phyloP scores from a whole-genome alignment of 2,113 vertebrate genomes.

The Carettochelys insculpta region DNA sequence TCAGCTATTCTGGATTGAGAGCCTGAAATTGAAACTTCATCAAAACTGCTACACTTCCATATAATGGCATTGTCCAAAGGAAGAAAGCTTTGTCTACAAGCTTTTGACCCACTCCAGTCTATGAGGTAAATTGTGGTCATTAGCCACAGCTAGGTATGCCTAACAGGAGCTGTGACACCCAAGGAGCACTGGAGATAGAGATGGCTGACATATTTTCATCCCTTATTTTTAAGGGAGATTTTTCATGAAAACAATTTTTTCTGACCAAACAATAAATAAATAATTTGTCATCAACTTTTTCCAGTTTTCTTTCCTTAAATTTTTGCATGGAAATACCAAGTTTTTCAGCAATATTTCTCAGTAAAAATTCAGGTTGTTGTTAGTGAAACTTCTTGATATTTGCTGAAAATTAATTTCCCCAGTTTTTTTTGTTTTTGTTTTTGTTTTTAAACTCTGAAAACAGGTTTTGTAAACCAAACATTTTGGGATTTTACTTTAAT shows the following conservation, averaged over 20 bases:
- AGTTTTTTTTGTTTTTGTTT: no score
- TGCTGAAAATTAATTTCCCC: no score
- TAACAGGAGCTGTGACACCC: neutral
- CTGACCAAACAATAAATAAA: neutral
- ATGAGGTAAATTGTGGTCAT: neutral
- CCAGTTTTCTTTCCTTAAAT: neutral
- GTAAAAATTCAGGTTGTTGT: neutral
- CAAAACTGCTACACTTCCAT: neutral
- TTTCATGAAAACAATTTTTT: neutral
- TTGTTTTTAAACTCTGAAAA: no score
- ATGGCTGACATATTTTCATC: neutral
- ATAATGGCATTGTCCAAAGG: neutral
- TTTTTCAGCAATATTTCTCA: neutral
- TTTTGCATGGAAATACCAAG: neutral
- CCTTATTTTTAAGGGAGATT: neutral
- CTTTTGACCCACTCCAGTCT: neutral
- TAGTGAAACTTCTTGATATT: no score
- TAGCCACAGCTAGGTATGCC: neutral
- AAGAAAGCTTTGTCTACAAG: neutral
- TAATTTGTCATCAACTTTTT: neutral
- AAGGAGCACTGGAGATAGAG: neutral
- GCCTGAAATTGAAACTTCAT: neutral
- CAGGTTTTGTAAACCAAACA: no score
- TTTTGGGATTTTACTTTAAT: no score
- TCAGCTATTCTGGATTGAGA: neutral